Conservation (phyloP, 2,113 vertebrate genomes). For the Seriola quinqueradiata region DNA sequence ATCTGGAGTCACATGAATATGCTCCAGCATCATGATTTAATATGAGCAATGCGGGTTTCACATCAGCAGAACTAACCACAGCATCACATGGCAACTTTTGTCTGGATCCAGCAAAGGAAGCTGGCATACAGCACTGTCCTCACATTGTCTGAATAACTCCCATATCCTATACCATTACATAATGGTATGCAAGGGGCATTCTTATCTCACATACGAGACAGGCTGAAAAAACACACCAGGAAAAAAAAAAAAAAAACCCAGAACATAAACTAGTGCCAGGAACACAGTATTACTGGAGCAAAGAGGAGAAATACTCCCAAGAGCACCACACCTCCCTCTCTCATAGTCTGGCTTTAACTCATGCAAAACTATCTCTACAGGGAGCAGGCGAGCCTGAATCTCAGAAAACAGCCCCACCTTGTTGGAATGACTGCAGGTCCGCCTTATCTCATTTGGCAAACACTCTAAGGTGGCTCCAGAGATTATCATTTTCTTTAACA, state of each 20-base stretch:
- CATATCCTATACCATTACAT: slow-evolving; percentile 48
- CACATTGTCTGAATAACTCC: slow-evolving; percentile 44
- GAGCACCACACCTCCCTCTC: slow-evolving; percentile 70
- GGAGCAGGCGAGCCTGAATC: slow-evolving; percentile 70
- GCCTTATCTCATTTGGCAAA: slow-evolving; percentile 62
- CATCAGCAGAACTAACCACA: slow-evolving; percentile 38
- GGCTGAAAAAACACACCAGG: slow-evolving; percentile 34
- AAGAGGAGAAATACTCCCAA: slow-evolving; percentile 55
- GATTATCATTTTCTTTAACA: slow-evolving; percentile 36
- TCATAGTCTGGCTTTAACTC: slow-evolving; percentile 37
- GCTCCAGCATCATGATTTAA: slow-evolving; percentile 20
- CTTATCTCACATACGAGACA: slow-evolving; percentile 54
- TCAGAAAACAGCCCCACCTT: slow-evolving; percentile 75
- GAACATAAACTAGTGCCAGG: slow-evolving; percentile 49
- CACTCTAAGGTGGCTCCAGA: slow-evolving; percentile 36
- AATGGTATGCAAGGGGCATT: slow-evolving; percentile 41
- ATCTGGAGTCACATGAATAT: slow-evolving; percentile 39
- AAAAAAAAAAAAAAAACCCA: neutral
- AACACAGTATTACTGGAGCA: slow-evolving; percentile 64
- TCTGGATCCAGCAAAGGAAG: slow-evolving; percentile 27
- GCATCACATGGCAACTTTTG: slow-evolving; percentile 31
- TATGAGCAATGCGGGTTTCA: slow-evolving; percentile 41
- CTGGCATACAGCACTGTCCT: slow-evolving; percentile 17
- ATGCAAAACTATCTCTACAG: slow-evolving; percentile 49
- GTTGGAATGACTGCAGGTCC: slow-evolving; percentile 68